Base-by-base conservation (phyloP, 2,888 invertebrate genomes). In the Myathropa florea region DNA sequence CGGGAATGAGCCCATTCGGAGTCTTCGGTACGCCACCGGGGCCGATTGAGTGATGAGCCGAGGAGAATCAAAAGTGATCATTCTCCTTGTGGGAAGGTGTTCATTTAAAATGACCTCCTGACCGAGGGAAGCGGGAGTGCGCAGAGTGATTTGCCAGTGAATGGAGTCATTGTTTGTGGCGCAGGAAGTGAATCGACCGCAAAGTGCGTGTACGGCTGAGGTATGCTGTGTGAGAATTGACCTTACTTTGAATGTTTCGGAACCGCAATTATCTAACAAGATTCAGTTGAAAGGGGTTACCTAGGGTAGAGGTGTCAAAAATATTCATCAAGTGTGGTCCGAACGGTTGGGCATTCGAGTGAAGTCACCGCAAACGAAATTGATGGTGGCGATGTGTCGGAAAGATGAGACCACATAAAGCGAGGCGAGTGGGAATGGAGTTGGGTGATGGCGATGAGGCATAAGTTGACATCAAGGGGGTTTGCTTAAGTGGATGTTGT, bases 11-110 rank as follows among this genome's bases (percentile, higher is more conserved):
- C 24, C 33, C 59, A 55, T 67, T 61, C 28, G 23, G 60, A 33
- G 53, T 53, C 65, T 73, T 55, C 65, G 39, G 60, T 79, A 46
- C 57, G 64, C 70, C 70, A 70, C 70, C 77, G 18, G 46, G 23
- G 26, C 18, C 60, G 60, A 73, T 77, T 85, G 82, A 81, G 39
- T 81, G 81, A 85, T 85, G 84, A 81, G 72, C 67, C 84, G 72
- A 30, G 18, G 81, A 77, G 76, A 85, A 85, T 85, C 59, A 67
- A 63, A 85, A 80, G 75, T 76, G 75, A 80, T 80, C 80, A 67
- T 76, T 76, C 75, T 61, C 76, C 72, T 84, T 84, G 84, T 76
- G 70, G 18, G 68, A 10, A 57, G 33, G 64, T 63, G 30, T 46
- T 65, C 59, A 68, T 55, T 33, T 39, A 24, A 55, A 12, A 39